Base-by-base conservation (phyloP, 2,888 invertebrate species). In the Arge pagana region DNA sequence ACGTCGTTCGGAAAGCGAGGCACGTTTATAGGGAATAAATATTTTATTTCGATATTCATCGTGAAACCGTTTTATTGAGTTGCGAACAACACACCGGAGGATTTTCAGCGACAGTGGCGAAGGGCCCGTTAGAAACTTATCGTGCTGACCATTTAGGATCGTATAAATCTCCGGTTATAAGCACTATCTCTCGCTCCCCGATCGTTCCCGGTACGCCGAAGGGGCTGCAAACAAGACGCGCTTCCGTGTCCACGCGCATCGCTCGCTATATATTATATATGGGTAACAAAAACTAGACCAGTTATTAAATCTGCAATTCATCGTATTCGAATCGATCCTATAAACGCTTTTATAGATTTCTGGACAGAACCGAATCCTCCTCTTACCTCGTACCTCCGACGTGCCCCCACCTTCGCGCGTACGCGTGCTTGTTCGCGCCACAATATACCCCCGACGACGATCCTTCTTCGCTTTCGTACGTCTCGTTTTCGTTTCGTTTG, bases 1-100 rank as follows among this genome's bases (percentile, higher is more conserved):
- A n/a, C n/a, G n/a, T 26, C 2, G 26, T 26, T 26, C 26, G 26
- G 26, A 1, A 26, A 26, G 26, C 26, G n/a, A 7, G 8, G 10
- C 26, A 21, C 56, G 52, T 65, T 62, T 65, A 64, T 59, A 55
- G 59, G 51, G 42, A 63, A 64, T 67, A 63, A 63, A 66, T 64
- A 63, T 60, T 67, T 61, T 62, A 67, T 60, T 63, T 55, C 50
- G 39, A 31, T 51, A 55, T 50, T 52, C 57, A 52, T 51, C 43
- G 54, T 52, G 50, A 43, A 19, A 26, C 41, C 43, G 52, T 54
- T 63, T 65, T 58, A 56, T 56, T 52, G 55, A 51, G 50, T 54
- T 43, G 41, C 41, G 52, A 52, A 36, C 36, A 42, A 23, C 31
- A n/a, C n/a, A 36, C 33, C 36, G 26, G 15, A 15, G 37, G 43